Percentiles rank a stretch among this genome's conserved stretches.
Evolutionary conservation across 2,797 vertebrate species (phyloP).

Genomic region (Hydrophis major): DNA sequence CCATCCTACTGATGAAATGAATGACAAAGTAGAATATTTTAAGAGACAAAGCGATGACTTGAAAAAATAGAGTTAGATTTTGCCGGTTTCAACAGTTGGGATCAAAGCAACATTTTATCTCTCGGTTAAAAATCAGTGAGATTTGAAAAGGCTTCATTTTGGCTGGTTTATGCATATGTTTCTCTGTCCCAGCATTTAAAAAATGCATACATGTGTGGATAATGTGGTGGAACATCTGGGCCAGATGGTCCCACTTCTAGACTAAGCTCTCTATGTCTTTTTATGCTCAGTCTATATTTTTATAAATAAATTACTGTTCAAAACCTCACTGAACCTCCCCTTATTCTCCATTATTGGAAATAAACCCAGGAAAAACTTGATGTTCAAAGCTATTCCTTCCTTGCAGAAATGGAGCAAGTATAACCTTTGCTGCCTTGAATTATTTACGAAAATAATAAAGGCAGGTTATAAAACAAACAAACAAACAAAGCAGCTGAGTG

Average conservation of each 20-base stretch:
- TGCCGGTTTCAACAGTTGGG: neutral
- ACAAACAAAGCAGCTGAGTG: neutral
- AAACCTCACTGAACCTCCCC: neutral
- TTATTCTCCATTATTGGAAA: neutral
- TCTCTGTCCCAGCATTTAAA: neutral
- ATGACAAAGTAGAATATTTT: neutral
- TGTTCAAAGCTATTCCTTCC: neutral
- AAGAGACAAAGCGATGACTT: neutral
- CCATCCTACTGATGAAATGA: constrained; percentile 8
- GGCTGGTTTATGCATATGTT: neutral
- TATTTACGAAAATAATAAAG: neutral
- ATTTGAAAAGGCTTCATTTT: neutral
- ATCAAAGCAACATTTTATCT: neutral
- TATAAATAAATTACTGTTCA: neutral
- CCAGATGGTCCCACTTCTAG: neutral
- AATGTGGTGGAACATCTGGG: neutral
- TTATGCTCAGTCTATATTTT: neutral
- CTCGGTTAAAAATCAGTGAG: neutral
- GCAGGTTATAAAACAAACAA: neutral
- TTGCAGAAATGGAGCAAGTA: neutral
- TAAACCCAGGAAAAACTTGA: neutral
- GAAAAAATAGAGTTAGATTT: neutral
- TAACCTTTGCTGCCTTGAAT: neutral
- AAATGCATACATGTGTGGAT: neutral
- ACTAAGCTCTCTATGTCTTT: neutral